Conservation (phyloP, 2,113 vertebrate species). For the Larimichthys polyactis region DNA sequence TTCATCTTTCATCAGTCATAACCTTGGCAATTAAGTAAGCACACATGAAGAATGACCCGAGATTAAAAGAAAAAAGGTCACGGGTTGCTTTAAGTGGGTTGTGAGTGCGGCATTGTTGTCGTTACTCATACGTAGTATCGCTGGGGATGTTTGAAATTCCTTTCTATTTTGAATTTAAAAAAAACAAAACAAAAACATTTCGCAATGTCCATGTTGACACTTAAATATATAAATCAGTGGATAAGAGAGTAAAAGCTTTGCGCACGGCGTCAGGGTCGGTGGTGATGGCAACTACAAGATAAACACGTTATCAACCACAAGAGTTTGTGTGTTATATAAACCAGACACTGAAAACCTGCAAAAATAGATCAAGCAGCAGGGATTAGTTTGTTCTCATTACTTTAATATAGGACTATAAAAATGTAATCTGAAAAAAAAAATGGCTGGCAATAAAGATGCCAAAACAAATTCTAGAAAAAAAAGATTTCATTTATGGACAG, state of each 20-base stretch:
- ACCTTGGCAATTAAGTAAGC: slow-evolving; percentile 68
- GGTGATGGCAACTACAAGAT: not conserved
- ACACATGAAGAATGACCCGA: slow-evolving; percentile 64
- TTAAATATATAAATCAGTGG: not conserved
- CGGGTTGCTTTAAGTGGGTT: slow-evolving; percentile 38
- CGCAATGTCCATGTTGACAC: not conserved
- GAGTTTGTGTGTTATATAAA: not conserved
- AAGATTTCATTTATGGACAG: not conserved
- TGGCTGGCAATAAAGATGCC: not conserved
- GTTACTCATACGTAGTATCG: not conserved
- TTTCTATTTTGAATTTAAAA: not conserved
- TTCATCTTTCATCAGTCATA: slow-evolving; percentile 76
- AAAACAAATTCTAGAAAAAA: not conserved
- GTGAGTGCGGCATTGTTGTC: slow-evolving; percentile 20
- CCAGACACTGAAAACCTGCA: not conserved
- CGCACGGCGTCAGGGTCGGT: not conserved
- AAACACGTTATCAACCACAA: not conserved
- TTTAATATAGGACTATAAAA: not conserved
- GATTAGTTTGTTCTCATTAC: not conserved
- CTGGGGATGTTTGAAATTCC: slow-evolving; percentile 1
- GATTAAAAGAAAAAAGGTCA: slow-evolving; percentile 58
- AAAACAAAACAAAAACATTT: not conserved
- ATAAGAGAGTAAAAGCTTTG: not conserved
- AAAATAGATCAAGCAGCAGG: not conserved
- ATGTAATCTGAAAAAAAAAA: not conserved